Evolutionary conservation across 2,888 invertebrate genomes (phyloP).

Genomic region (Agelastica alni): DNA sequence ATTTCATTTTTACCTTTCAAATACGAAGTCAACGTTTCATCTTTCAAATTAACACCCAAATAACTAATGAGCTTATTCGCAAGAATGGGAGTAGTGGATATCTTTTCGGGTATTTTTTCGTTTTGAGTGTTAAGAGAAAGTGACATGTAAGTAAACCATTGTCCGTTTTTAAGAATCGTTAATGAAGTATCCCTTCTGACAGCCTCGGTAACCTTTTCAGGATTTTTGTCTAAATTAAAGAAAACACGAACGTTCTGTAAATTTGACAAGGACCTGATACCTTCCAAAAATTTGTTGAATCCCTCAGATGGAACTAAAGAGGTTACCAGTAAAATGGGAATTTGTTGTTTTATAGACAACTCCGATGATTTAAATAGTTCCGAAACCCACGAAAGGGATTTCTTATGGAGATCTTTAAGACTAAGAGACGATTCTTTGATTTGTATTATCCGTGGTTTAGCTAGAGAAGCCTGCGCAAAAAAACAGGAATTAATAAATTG

Average conservation of each 20-base stretch:
- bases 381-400: conserved; percentile 46
- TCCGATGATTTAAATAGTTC: conserved; percentile 42
- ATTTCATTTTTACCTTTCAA: conserved; percentile 44
- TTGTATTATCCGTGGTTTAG: conserved; percentile 38
- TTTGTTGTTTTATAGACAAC: conserved; percentile 33
- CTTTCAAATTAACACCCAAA: conserved; percentile 50
- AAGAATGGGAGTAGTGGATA: conserved; percentile 25
- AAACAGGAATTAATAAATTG: not conserved
- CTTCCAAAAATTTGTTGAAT: conserved; percentile 46
- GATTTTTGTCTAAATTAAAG: conserved; percentile 65
- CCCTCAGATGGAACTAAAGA: conserved; percentile 50
- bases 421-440: conserved; percentile 49
- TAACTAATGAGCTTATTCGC: conserved; percentile 46
- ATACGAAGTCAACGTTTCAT: conserved; percentile 48
- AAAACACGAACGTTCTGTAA: conserved; percentile 52
- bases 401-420: conserved; percentile 46
- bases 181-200: conserved; percentile 74
- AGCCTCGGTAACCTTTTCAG: conserved; percentile 68
- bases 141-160: conserved; percentile 43
- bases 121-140: conserved; percentile 43
- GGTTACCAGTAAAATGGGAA: conserved; percentile 46
- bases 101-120: conserved; percentile 3
- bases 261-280: conserved; percentile 41
- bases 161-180: conserved; percentile 71
- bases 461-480: conserved; percentile 36